Evolutionary conservation across 1,140 invertebrate genomes (phyloP).

Genomic region (Scaptomyza pallida): DNA sequence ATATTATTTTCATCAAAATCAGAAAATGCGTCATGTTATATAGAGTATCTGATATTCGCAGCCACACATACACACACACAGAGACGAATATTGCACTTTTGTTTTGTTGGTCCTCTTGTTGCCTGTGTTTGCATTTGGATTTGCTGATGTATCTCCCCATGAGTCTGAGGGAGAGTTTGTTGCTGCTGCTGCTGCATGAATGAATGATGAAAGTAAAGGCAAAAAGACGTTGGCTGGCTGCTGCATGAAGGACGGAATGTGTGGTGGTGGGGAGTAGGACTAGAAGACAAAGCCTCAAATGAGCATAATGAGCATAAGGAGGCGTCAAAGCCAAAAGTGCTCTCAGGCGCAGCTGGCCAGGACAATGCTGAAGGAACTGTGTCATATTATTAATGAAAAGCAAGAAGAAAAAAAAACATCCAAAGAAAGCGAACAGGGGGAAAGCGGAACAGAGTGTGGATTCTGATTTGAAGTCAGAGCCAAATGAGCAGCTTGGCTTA

Average conservation of each 20-base stretch:
- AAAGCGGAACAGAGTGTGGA: conserved; percentile 17
- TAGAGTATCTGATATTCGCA: conserved; percentile 1
- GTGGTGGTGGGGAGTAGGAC: conserved; percentile 1
- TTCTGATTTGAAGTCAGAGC: conserved; percentile 32
- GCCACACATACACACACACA: conserved; percentile 2
- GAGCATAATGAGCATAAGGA: conserved; percentile 79
- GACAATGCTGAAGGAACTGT: conserved; percentile 76
- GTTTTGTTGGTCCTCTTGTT: conserved; percentile 43
- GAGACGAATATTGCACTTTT: conserved; percentile 54
- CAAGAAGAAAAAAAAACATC: conserved; percentile 20
- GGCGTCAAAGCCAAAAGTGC: conserved; percentile 71
- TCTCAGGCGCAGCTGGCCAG: conserved; percentile 65
- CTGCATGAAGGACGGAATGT: neutral
- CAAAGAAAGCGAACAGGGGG: conserved; percentile 22
- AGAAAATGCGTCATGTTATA: no score
- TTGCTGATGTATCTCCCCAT: conserved; percentile 43
- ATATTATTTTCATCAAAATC: no score
- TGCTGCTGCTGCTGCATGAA: conserved; percentile 50
- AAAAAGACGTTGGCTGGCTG: conserved; percentile 50
- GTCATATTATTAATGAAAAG: conserved; percentile 82
- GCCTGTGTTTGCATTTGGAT: conserved; percentile 70
- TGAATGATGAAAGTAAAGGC: conserved; percentile 75
- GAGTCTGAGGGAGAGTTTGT: conserved; percentile 25
- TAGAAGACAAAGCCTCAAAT: conserved; percentile 76
- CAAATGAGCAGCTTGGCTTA: conserved; percentile 61